Evolutionary conservation across 1,140 invertebrate genomes (phyloP), one percentile per base, ranked within the genome.

Genomic region (Magallana angulata): DNA sequence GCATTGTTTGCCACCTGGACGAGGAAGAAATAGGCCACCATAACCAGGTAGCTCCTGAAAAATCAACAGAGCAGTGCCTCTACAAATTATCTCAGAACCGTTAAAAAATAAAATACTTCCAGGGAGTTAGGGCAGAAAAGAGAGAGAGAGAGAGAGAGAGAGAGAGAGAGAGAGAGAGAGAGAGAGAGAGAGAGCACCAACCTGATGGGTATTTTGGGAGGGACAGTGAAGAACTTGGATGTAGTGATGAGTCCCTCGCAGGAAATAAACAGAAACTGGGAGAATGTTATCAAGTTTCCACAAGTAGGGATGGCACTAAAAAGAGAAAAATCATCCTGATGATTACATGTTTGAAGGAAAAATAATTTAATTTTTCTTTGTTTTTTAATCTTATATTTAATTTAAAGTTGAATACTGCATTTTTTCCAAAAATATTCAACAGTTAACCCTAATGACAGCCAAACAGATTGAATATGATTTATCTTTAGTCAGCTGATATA

Each of bases 1-100:
- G 98, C 98, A 95, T 99, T 99, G 94, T 99, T 99, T 36, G 97
- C 97, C 6, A 99, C 97, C 94, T 98, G 99, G 5, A 97, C 96
- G 4, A 98, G 93, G 94, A 99, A 99, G 94, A 99, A 99, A 94
- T 99, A 97, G 7, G 96, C 93, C 0, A 99, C 98, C 86, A 99
- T 95, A 48, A 97, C 95, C 7, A 97, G 91, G 93, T 99, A 99
- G 91, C 97, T 97, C 91, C 97, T 98, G 94, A 87, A 95, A 95
- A 85, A 91, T 60, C 18, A 18, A 64, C 36, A 48, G 24, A 24
- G 36, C 5, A 48, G 36, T 48, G 36, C 36, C 5, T 48, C 36
- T 48, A 48, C 36, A 48, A 48, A 48, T 48, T 48, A 48, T 48
- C 36, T 48, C 1, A 48, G 36, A 48, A 48, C 36, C 36, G 1